A percentile compares a stretch with the other conserved stretches of the same genome.
These are phyloP conservation scores for Epizoanthus scotinus DNA, from an alignment of 92 coral and sea anemone species.

Conservation along the genomic window DNA sequence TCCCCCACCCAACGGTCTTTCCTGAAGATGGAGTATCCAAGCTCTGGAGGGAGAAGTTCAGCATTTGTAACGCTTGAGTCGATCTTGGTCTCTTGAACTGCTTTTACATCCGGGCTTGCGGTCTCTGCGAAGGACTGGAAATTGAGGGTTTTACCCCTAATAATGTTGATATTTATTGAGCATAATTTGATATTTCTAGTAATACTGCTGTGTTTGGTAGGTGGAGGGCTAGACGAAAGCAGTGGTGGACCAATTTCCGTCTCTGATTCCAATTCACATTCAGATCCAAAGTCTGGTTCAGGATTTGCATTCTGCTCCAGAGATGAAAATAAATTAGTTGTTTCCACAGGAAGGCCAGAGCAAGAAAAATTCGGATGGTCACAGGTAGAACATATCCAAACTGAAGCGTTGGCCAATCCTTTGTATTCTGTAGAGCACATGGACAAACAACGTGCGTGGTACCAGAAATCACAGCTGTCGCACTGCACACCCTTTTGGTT, in stretches of 20 bases:
- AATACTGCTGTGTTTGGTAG: background rate
- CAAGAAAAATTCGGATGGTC: background rate
- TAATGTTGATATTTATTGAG: constrained; percentile 23
- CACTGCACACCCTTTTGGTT: constrained; percentile 1
- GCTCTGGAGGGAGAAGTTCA: constrained; percentile 18
- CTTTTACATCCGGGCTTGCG: constrained; percentile 24
- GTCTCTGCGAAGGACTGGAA: constrained; percentile 33
- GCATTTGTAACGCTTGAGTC: constrained; percentile 24
- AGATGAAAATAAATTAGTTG: background rate
- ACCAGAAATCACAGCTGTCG: background rate
- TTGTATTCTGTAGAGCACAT: background rate
- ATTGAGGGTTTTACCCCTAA: constrained; percentile 19
- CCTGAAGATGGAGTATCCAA: constrained; percentile 28
- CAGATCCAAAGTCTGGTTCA: too few relatives aligned
- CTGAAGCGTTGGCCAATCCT: background rate
- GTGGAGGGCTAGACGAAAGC: too few relatives aligned
- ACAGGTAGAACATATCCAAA: background rate
- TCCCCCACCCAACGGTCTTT: constrained; percentile 25
- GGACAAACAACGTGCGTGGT: constrained; percentile 4
- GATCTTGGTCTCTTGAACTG: constrained; percentile 34
- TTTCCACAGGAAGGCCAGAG: background rate
- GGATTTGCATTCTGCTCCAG: background rate
- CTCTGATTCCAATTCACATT: too few relatives aligned
- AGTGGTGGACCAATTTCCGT: too few relatives aligned
- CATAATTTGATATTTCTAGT: constrained; percentile 15